Evolutionary conservation across 92 coral and sea anemone species (phyloP), one percentile per base, ranked within the genome.

Genomic region (Galaxea fascicularis): DNA sequence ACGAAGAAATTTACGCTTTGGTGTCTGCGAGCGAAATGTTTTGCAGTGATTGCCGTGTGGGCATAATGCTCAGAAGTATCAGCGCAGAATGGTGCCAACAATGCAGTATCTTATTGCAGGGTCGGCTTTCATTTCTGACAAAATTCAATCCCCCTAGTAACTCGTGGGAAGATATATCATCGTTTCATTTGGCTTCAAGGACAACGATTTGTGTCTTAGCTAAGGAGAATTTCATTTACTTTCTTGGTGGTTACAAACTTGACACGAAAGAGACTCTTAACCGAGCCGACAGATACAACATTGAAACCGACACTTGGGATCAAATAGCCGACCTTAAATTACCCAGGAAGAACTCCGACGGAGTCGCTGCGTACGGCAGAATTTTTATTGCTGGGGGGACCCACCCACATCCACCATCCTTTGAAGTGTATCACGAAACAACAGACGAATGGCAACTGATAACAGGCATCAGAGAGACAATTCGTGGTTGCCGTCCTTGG

Each of bases 121-220:
- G n/a, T 10, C 41, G 6, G 2, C 53, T 41, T 70, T 41, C 56
- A 8, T 70, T 70, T n/a, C 22, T 70, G 1, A n/a, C 16, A 15
- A 70, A 70, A 27, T 70, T 18, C 56, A 63, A 70, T 18, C 75
- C 54, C 0, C 54, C 41, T 41, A 13, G 29, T 2, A 20, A 20
- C 75, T 31, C 75, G 8, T 70, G 75, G 75, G 75, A 70, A 41
- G 75, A 70, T 41, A 44, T 39, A 10, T 20, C 75, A 18, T 41
- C 30, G 21, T 45, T 70, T 70, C 54, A 70, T 70, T 45, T 70
- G 53, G 75, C 30, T 21, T 22, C 28, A 70, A 41, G 56, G 21
- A 25, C 3, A 41, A 29, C 17, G 21, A 45, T 39, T 39, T 70
- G 75, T 7, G 13, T 70, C 10, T 29, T 70, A 7, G 54, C 75